Percentiles rank a stretch among this genome's conserved stretches.
Conservation (phyloP, 2,113 vertebrate genomes). For the Xyrauchen texanus region DNA sequence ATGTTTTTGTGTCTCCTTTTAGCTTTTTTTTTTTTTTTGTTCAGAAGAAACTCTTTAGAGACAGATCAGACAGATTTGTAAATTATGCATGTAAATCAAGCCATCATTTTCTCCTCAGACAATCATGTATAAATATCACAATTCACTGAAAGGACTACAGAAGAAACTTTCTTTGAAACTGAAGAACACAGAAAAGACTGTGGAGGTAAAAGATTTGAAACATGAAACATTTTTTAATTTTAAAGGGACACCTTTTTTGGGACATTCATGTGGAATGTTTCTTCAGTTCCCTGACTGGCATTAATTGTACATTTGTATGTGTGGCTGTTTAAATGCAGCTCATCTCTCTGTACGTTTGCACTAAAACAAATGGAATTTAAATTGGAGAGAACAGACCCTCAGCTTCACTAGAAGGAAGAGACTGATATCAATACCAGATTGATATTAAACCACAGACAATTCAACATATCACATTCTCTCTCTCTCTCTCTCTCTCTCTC, state of each 20-base stretch:
- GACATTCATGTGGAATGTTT: neutral
- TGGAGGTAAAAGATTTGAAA: neutral
- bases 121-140: conserved; percentile 8
- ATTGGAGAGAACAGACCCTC: conserved; percentile 36
- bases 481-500: no score
- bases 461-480: neutral
- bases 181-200: neutral
- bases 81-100: neutral
- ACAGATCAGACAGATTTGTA: conserved; percentile 21
- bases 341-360: conserved; percentile 52
- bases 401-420: neutral
- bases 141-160: neutral
- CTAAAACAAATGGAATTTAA: conserved; percentile 50
- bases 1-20: conserved; percentile 11
- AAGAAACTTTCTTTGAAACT: conserved; percentile 5
- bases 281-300: conserved; percentile 16
- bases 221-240: conserved; percentile 1
- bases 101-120: conserved; percentile 19
- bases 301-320: neutral
- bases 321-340: conserved; percentile 18
- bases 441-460: conserved; percentile 28
- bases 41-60: conserved; percentile 22
- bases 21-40: conserved; percentile 35
- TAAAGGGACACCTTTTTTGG: conserved; percentile 4
- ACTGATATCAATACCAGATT: neutral